These are phyloP conservation scores for Drosophila melanica DNA, from an alignment of 1,140 invertebrate species.

Conservation along the genomic window DNA sequence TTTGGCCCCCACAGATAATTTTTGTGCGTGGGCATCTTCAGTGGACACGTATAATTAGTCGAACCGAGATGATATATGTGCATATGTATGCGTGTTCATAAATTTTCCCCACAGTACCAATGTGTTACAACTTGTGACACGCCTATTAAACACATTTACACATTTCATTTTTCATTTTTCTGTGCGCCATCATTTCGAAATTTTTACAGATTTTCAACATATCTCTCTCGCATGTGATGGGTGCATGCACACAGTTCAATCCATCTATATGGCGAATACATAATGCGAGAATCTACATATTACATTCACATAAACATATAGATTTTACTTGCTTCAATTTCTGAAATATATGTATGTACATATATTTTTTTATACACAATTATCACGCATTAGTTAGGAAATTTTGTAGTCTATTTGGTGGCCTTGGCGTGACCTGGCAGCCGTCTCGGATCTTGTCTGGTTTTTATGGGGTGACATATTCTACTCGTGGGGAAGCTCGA, in stretches of 20 bases:
- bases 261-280: slow-evolving; percentile 29
- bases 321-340: slow-evolving; percentile 21
- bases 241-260: slow-evolving; percentile 50
- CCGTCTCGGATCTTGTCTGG: slow-evolving; percentile 54
- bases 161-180: slow-evolving; percentile 2
- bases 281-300: slow-evolving; percentile 1
- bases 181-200: slow-evolving; percentile 17
- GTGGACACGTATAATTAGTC: slow-evolving; percentile 19
- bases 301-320: slow-evolving; percentile 28
- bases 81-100: too few species aligned
- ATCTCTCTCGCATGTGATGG: slow-evolving; percentile 60
- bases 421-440: slow-evolving; percentile 67
- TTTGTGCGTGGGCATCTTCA: slow-evolving; percentile 13
- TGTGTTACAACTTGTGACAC: not conserved
- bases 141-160: not conserved
- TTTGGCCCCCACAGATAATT: not conserved
- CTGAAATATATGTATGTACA: slow-evolving; percentile 47
- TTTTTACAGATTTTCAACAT: slow-evolving; percentile 30
- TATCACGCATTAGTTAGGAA: slow-evolving; percentile 39
- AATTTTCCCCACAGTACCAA: not conserved
- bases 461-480: slow-evolving; percentile 26
- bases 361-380: slow-evolving; percentile 53
- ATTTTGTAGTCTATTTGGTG: slow-evolving; percentile 47
- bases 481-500: slow-evolving; percentile 6
- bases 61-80: not conserved